A percentile compares a stretch with the other conserved stretches of the same genome.
These are phyloP conservation scores for Mastomys natalensis DNA, from an alignment of 2,113 vertebrate species.

Conservation along the genomic window DNA sequence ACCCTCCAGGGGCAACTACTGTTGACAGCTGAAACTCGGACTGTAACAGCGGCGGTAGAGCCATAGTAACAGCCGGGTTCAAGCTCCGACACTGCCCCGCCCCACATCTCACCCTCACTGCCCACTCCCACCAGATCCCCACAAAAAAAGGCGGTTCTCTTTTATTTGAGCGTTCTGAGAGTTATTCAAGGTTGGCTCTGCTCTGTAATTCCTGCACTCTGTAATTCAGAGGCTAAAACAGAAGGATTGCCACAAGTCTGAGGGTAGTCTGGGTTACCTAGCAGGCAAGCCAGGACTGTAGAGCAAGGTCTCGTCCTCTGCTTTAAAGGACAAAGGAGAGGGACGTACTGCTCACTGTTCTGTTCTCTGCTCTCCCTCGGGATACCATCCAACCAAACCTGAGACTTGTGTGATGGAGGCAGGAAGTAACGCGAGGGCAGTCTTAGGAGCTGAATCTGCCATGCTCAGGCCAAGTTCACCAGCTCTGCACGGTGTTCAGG, in stretches of 20 bases:
- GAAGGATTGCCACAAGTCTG: not conserved
- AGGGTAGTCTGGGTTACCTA: not conserved
- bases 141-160: not conserved
- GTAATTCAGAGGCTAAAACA: not conserved
- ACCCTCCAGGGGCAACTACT: conserved; percentile 27
- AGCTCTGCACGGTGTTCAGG: not conserved
- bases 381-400: too few relatives aligned
- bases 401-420: not conserved
- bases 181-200: not conserved
- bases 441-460: not conserved
- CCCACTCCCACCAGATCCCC: not conserved
- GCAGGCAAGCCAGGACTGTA: not conserved
- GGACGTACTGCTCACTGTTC: not conserved
- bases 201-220: not conserved
- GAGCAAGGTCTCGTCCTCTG: not conserved
- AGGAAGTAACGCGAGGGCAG: not conserved
- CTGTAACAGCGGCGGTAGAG: not conserved
- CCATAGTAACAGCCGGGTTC: not conserved
- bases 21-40: not conserved
- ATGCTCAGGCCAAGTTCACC: not conserved
- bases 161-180: not conserved
- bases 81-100: not conserved
- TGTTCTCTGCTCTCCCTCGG: not conserved
- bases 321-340: not conserved
- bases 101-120: not conserved